phyloP scores from a whole-genome alignment of 2,888 invertebrate genomes.

The Thereva unica region DNA sequence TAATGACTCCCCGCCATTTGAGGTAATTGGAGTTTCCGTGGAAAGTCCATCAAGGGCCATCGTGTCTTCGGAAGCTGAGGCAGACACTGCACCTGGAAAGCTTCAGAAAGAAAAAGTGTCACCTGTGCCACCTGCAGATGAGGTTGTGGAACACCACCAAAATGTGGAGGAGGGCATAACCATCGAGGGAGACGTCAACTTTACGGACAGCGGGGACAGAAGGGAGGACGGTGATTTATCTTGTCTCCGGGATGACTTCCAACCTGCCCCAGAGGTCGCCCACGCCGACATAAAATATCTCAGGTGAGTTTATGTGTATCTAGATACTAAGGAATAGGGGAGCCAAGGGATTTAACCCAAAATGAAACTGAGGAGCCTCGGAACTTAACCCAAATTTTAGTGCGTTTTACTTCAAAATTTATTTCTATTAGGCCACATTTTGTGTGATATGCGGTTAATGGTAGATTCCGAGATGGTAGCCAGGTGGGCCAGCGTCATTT shows the following conservation, averaged over 20 bases:
- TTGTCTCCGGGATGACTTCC: constrained; percentile 42
- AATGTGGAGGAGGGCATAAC: constrained; percentile 1
- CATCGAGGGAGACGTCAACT: constrained; percentile 1
- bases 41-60: constrained; percentile 33
- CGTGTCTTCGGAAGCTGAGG: constrained; percentile 19
- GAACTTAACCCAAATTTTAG: no score
- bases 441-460: no score
- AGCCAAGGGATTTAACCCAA: constrained; percentile 3
- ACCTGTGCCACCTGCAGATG: constrained; percentile 14
- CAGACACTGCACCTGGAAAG: constrained; percentile 20
- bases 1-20: constrained; percentile 36
- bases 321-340: background rate
- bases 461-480: no score
- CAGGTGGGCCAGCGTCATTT: no score
- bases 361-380: background rate
- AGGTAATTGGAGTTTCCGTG: constrained; percentile 38
- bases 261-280: constrained; percentile 42
- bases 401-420: no score
- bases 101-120: constrained; percentile 4
- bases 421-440: no score
- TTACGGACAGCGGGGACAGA: background rate
- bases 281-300: constrained; percentile 44
- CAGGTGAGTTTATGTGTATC: constrained; percentile 37
- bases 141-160: constrained; percentile 4
- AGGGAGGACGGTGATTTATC: constrained; percentile 42